A percentile compares a stretch with the other conserved stretches of the same genome.
These are phyloP conservation scores for Muscicapa striata DNA, from an alignment of 2,797 vertebrate genomes.

Conservation along the genomic window DNA sequence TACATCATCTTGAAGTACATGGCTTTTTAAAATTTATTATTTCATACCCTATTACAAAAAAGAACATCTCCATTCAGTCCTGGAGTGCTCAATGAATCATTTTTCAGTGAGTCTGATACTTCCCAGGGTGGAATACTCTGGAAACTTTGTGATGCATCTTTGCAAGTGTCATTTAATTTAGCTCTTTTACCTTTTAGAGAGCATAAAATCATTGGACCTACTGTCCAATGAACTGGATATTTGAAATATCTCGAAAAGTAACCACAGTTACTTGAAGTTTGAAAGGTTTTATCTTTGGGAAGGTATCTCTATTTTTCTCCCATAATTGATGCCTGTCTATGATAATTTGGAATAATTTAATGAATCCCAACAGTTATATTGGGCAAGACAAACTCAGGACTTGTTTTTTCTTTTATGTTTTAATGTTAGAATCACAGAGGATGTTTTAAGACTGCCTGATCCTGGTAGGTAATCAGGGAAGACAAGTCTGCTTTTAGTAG, in stretches of 20 bases:
- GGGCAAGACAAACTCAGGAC: neutral
- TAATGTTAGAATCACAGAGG: neutral
- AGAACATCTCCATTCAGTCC: neutral
- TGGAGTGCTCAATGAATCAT: neutral
- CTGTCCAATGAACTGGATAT: neutral
- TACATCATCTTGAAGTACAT: neutral
- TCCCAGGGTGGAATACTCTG: neutral
- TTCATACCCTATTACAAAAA: neutral
- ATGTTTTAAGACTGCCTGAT: neutral
- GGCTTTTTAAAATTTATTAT: neutral
- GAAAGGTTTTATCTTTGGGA: slow-evolving; percentile 2
- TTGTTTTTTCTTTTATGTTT: neutral
- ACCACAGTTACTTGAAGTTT: neutral
- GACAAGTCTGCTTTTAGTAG: slow-evolving; percentile 32
- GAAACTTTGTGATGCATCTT: neutral
- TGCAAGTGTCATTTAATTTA: neutral
- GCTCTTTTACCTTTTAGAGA: neutral
- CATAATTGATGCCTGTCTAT: neutral
- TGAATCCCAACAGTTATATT: neutral
- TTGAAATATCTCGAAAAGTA: neutral
- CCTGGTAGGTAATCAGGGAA: neutral
- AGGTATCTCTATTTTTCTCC: neutral
- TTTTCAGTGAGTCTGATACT: neutral
- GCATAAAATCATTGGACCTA: neutral
- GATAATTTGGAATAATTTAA: neutral